These are phyloP conservation scores for Ochropacha duplaris DNA, from an alignment of 2,888 invertebrate genomes.

Conservation along the genomic window DNA sequence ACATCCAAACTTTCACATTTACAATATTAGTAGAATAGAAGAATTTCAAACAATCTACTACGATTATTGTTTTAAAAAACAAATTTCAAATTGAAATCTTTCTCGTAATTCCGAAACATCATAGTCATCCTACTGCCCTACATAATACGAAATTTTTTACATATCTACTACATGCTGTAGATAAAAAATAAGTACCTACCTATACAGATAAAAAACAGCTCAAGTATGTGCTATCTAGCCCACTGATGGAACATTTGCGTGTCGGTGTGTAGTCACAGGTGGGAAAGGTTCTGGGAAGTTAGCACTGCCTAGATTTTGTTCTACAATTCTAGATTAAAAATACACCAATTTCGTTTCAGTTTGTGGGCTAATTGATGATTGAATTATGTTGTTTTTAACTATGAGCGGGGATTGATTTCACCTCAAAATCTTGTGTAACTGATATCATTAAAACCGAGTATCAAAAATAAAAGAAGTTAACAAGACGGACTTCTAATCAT, in stretches of 20 bases:
- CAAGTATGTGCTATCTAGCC: conserved; percentile 12
- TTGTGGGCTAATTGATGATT: not conserved
- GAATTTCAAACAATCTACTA: too few species aligned
- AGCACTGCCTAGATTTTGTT: conserved; percentile 18
- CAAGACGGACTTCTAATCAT: too few species aligned
- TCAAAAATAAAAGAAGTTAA: too few species aligned
- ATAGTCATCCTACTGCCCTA: not conserved
- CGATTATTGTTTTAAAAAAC: too few species aligned
- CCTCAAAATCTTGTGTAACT: too few species aligned
- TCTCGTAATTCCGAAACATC: not conserved
- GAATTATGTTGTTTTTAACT: not conserved
- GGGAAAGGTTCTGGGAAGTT: conserved; percentile 27
- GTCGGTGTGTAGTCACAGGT: conserved; percentile 29
- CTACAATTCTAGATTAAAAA: conserved; percentile 20
- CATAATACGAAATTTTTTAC: not conserved
- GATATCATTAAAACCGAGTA: too few species aligned
- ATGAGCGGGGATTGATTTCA: not conserved
- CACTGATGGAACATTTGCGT: conserved; percentile 43
- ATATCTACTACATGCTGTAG: not conserved
- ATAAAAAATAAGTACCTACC: conserved; percentile 9
- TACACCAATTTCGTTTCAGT: conserved; percentile 3
- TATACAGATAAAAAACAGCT: conserved; percentile 12
- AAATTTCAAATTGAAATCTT: not conserved
- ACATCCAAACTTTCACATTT: too few species aligned
- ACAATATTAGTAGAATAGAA: too few species aligned